Percentiles rank a stretch among this genome's conserved stretches.
phyloP scores from a whole-genome alignment of 2,888 invertebrate genomes.

The Drosophila ezoana region DNA sequence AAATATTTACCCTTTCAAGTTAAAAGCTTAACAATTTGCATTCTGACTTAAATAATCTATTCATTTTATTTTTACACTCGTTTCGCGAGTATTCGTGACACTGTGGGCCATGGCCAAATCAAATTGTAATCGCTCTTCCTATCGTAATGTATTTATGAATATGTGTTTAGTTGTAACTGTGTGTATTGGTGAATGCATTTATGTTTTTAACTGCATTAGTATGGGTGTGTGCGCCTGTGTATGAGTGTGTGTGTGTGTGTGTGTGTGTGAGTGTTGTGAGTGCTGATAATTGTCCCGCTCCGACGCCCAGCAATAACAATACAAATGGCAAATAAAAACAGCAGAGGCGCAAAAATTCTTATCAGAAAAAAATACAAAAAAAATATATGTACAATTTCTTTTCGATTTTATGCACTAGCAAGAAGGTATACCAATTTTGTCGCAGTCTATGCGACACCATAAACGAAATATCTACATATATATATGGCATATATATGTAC shows the following conservation, averaged over 20 bases:
- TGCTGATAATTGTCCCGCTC: slow-evolving; percentile 38
- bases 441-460: background rate
- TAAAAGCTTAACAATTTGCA: too few relatives aligned
- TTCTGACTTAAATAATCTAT: background rate
- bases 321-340: slow-evolving; percentile 18
- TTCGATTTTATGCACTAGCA: slow-evolving; percentile 9
- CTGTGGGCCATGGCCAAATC: slow-evolving; percentile 55
- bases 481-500: too few relatives aligned
- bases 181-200: background rate
- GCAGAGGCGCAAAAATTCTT: slow-evolving; percentile 45
- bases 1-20: too few relatives aligned
- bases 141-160: slow-evolving; percentile 68
- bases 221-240: slow-evolving; percentile 1
- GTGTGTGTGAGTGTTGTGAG: slow-evolving; percentile 10
- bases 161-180: slow-evolving; percentile 23
- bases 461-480: background rate
- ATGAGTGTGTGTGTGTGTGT: background rate
- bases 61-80: background rate
- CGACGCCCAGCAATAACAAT: slow-evolving; percentile 14
- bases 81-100: slow-evolving; percentile 27
- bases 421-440: background rate
- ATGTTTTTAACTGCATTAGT: background rate
- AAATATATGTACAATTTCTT: background rate
- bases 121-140: slow-evolving; percentile 64
- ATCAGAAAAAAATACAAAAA: slow-evolving; percentile 32